Evolutionary conservation across 2,797 vertebrate species (phyloP).

Genomic region (Gambelia wislizenii): DNA sequence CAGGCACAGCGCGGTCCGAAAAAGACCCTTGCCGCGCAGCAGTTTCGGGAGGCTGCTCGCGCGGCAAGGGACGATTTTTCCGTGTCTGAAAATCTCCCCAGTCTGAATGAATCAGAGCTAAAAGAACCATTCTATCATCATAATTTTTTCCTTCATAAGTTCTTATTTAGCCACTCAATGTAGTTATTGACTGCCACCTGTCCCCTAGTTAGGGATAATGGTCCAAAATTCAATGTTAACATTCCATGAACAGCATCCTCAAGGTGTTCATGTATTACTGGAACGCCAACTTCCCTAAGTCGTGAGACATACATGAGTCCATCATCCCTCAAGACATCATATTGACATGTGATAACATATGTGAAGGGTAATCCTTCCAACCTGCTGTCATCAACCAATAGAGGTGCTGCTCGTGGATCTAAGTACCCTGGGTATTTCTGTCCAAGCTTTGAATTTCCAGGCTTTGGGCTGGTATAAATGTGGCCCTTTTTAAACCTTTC

Average conservation of each 20-base stretch:
- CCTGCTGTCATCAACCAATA: conserved; percentile 80
- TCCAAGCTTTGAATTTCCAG: not conserved
- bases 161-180: conserved; percentile 84
- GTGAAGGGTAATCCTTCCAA: conserved; percentile 83
- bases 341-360: conserved; percentile 88
- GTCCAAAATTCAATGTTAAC: conserved; percentile 77
- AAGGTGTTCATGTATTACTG: conserved; percentile 85
- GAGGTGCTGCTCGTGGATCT: conserved; percentile 82
- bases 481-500: conserved; percentile 74
- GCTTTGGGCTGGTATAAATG: conserved; percentile 75
- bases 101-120: rapidly evolving
- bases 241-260: conserved; percentile 83
- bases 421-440: conserved; percentile 55
- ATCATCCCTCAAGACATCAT: conserved; percentile 90
- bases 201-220: conserved; percentile 79
- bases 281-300: conserved; percentile 82
- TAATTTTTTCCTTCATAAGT: conserved; percentile 76
- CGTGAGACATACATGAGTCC: conserved; percentile 87
- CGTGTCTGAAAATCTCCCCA: no score
- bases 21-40: no score
- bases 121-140: rapidly evolving
- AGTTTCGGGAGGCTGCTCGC: no score
- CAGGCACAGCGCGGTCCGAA: no score
- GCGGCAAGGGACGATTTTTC: no score
- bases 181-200: conserved; percentile 79